phyloP scores from a whole-genome alignment of 2,888 invertebrate species.

The Athripsodes cinereus region DNA sequence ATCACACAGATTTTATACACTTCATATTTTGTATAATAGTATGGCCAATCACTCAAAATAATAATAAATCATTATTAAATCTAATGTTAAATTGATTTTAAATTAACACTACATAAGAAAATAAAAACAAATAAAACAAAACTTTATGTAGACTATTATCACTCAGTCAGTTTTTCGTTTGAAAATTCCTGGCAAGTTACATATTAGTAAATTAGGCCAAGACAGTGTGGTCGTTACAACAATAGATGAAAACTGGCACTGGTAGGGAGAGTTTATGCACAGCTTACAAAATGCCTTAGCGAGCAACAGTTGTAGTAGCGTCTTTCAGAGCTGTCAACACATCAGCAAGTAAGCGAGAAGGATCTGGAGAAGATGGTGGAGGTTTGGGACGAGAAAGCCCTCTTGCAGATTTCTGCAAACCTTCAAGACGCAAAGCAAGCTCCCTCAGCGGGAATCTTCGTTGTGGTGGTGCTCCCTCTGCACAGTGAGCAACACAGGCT shows the following conservation, averaged over 20 bases:
- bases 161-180: not conserved
- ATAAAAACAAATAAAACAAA: not conserved
- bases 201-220: not conserved
- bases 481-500: constrained; percentile 78
- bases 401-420: constrained; percentile 56
- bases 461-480: constrained; percentile 74
- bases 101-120: not conserved
- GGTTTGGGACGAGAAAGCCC: constrained; percentile 41
- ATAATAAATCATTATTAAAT: not conserved
- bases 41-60: not conserved
- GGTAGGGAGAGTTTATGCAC: not conserved
- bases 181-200: not conserved
- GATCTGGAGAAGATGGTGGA: constrained; percentile 44
- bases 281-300: constrained; percentile 9
- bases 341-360: constrained; percentile 58
- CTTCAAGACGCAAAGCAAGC: constrained; percentile 62
- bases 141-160: not conserved
- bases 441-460: constrained; percentile 83
- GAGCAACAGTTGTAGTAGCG: constrained; percentile 23
- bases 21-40: not conserved
- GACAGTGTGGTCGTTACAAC: not conserved
- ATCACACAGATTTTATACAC: too few relatives aligned
- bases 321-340: constrained; percentile 68
- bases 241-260: not conserved
- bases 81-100: not conserved